Percentiles rank a stretch among this genome's conserved stretches.
phyloP scores from a whole-genome alignment of 1,140 invertebrate species.

The Hylyphantes graminicola region DNA sequence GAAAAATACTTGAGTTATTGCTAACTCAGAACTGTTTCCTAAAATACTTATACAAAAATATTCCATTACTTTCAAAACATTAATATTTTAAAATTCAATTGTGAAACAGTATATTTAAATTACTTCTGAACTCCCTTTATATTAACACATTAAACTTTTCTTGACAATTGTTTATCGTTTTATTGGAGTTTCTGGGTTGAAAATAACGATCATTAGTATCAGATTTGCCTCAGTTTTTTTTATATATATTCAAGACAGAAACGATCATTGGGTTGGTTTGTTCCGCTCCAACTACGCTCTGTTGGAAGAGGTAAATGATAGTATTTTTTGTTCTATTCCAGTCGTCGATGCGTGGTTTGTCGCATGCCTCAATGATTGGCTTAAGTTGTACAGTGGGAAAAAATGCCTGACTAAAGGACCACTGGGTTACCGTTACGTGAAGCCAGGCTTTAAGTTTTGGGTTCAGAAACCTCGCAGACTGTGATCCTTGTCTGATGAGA shows the following conservation, averaged over 20 bases:
- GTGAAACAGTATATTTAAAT: too few species aligned
- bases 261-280: slow-evolving; percentile 6
- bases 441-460: not conserved
- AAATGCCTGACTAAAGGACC: slow-evolving; percentile 18
- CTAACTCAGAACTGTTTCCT: too few species aligned
- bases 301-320: not conserved
- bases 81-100: too few species aligned
- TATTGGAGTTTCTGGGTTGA: not conserved
- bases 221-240: slow-evolving; percentile 2
- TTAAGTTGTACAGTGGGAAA: not conserved
- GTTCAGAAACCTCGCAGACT: too few species aligned
- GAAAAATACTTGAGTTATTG: too few species aligned
- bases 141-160: not conserved
- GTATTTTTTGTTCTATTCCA: too few species aligned
- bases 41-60: too few species aligned
- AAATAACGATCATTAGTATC: slow-evolving; percentile 6
- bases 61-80: too few species aligned
- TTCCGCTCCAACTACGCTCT: not conserved
- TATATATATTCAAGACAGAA: not conserved
- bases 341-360: not conserved
- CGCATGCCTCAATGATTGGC: slow-evolving; percentile 11
- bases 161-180: not conserved
- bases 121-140: too few species aligned
- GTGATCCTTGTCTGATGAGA: too few species aligned
- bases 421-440: slow-evolving; percentile 31